Percentiles rank a stretch among this genome's conserved stretches.
Conservation (phyloP, 2,888 invertebrate genomes). For the Dasysyrphus tricinctus region DNA sequence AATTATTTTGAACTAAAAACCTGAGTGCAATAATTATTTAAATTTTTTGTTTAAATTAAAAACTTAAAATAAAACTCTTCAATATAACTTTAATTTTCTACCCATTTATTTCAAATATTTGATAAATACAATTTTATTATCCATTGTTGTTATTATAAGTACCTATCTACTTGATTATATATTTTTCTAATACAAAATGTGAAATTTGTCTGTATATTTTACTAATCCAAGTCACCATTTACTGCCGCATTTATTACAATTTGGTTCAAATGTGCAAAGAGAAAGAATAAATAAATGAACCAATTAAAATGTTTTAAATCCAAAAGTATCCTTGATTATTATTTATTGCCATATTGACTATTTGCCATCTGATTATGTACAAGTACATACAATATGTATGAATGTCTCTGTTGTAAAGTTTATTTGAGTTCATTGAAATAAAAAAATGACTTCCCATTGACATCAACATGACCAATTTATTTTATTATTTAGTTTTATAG, state of each 20-base stretch:
- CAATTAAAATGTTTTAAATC: neutral
- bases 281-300: neutral
- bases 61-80: too few relatives aligned
- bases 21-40: too few relatives aligned
- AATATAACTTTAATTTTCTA: too few relatives aligned
- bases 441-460: neutral
- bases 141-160: too few relatives aligned
- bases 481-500: neutral
- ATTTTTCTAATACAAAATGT: too few relatives aligned
- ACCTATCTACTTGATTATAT: too few relatives aligned
- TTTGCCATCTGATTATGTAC: neutral
- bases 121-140: too few relatives aligned
- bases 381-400: too few relatives aligned
- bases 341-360: constrained; percentile 1
- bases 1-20: too few relatives aligned
- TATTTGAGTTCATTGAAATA: neutral
- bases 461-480: neutral
- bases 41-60: too few relatives aligned
- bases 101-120: too few relatives aligned
- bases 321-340: neutral
- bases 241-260: neutral
- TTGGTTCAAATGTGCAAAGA: neutral
- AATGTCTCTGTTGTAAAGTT: neutral
- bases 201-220: too few relatives aligned
- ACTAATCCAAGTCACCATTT: neutral